phyloP scores from a whole-genome alignment of 1,140 invertebrate genomes.

The Rhagoletis zephyria region DNA sequence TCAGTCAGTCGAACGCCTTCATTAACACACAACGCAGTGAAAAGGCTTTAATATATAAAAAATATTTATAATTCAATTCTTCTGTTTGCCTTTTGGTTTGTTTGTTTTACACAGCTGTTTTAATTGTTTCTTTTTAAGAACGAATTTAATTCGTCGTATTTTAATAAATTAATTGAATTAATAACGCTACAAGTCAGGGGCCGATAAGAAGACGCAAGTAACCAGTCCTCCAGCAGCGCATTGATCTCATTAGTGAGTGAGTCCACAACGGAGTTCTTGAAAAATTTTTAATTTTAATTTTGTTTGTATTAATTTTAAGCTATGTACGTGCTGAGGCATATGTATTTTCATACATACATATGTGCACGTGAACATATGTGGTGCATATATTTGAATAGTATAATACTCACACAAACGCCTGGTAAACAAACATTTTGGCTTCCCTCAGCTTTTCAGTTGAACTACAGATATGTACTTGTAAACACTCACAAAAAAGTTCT shows the following conservation, averaged over 20 bases:
- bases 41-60: not conserved
- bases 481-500: not conserved
- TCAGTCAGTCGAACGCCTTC: slow-evolving; percentile 35
- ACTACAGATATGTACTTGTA: not conserved
- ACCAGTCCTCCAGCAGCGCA: not conserved
- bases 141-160: not conserved
- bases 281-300: not conserved
- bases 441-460: not conserved
- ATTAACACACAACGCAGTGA: slow-evolving; percentile 25
- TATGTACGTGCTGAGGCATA: not conserved
- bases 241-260: not conserved
- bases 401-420: not conserved
- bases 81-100: slow-evolving; percentile 10
- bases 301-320: not conserved
- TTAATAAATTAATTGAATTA: not conserved
- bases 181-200: not conserved
- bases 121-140: not conserved
- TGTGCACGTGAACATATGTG: too few species aligned
- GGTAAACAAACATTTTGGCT: slow-evolving; percentile 2
- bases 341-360: too few species aligned
- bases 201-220: not conserved
- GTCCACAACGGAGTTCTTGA: not conserved
- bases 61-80: slow-evolving; percentile 15
- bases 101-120: slow-evolving; percentile 19
- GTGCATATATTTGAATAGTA: not conserved